phyloP scores from a whole-genome alignment of 1,140 invertebrate species.

The Bombus consobrinus region DNA sequence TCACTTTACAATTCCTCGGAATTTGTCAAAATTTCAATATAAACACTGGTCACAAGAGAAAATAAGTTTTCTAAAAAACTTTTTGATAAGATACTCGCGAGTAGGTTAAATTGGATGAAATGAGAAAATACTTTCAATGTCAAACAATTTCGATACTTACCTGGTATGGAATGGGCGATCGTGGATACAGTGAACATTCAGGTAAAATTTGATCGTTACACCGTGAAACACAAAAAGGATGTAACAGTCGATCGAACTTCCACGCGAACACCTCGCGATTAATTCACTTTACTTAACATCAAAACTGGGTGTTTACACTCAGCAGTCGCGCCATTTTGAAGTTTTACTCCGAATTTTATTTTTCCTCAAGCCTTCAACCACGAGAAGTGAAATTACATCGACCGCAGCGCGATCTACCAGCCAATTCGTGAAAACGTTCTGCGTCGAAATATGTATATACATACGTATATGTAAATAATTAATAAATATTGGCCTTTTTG shows the following conservation, averaged over 20 bases:
- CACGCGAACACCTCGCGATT: slow-evolving; percentile 35
- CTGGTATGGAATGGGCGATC: slow-evolving; percentile 86
- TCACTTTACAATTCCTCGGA: neutral
- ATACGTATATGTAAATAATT: neutral
- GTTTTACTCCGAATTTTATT: slow-evolving; percentile 69
- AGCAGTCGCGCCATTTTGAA: slow-evolving; percentile 73
- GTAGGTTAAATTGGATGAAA: neutral
- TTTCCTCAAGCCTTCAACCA: slow-evolving; percentile 51
- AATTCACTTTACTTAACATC: slow-evolving; percentile 53
- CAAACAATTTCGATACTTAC: slow-evolving; percentile 78
- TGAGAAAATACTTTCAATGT: slow-evolving; percentile 58
- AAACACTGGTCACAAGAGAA: too few species aligned
- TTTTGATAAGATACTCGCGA: neutral
- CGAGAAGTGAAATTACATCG: slow-evolving; percentile 36
- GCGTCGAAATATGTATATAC: neutral
- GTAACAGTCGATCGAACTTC: slow-evolving; percentile 4
- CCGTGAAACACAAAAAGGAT: slow-evolving; percentile 55
- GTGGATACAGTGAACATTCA: slow-evolving; percentile 86
- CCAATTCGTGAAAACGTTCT: neutral
- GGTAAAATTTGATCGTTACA: slow-evolving; percentile 70
- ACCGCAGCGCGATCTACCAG: slow-evolving; percentile 17
- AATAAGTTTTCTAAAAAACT: neutral
- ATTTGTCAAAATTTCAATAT: neutral
- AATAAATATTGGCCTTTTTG: neutral
- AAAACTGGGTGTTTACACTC: slow-evolving; percentile 75